Conservation (phyloP, 2,113 vertebrate species). For the Callorhinus ursinus region DNA sequence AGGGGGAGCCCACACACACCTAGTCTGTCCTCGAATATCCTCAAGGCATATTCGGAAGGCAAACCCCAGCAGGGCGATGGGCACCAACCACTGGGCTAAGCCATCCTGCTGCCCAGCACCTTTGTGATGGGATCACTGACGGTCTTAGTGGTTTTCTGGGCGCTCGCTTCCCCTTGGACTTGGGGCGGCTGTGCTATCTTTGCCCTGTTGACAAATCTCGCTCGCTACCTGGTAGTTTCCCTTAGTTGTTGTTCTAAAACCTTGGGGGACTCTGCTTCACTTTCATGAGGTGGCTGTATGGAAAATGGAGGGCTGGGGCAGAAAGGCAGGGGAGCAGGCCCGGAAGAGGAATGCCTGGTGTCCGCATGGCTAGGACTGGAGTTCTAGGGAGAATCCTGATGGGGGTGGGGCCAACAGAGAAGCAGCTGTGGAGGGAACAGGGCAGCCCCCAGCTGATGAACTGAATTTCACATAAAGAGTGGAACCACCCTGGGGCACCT, state of each 20-base stretch:
- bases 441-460: background rate
- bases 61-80: too few relatives aligned
- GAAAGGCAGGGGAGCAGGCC: accelerated
- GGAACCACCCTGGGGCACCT: background rate
- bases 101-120: accelerated
- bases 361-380: background rate
- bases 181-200: accelerated
- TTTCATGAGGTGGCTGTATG: accelerated
- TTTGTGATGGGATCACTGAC: too few relatives aligned
- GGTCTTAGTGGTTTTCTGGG: accelerated
- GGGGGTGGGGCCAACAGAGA: accelerated
- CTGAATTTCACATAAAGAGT: background rate
- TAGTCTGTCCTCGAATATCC: background rate
- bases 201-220: accelerated
- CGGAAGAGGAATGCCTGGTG: background rate
- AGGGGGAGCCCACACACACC: background rate
- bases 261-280: background rate
- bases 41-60: accelerated
- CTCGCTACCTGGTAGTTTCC: accelerated
- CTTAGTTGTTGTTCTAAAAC: too few relatives aligned
- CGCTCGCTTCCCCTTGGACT: background rate
- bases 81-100: too few relatives aligned
- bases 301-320: accelerated
- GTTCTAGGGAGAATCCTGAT: too few relatives aligned
- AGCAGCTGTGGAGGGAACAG: accelerated